Percentiles rank a stretch among this genome's conserved stretches.
Conservation (phyloP, 2,797 vertebrate genomes). For the Philypnodon macrostomus region DNA sequence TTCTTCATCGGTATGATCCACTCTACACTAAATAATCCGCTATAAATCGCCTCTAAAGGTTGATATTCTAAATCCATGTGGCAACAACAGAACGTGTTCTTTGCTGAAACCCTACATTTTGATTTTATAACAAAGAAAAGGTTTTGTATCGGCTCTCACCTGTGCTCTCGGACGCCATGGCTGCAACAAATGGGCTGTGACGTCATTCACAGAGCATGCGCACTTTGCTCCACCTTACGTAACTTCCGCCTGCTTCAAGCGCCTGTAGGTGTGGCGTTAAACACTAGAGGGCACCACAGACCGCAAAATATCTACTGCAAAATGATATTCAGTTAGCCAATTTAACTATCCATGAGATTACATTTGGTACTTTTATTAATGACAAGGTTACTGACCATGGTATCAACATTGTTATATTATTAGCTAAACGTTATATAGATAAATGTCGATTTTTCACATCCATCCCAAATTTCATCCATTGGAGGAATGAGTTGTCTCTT, state of each 20-base stretch:
- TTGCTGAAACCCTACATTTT: neutral
- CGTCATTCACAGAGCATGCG: slow-evolving; percentile 26
- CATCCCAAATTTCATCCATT: too few species aligned
- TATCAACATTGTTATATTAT: too few species aligned
- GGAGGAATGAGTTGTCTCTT: too few species aligned
- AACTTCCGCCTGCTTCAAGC: slow-evolving; percentile 37
- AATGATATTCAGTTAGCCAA: too few species aligned
- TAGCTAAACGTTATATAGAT: too few species aligned
- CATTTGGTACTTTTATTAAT: too few species aligned
- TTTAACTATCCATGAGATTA: too few species aligned
- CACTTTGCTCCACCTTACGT: slow-evolving; percentile 41
- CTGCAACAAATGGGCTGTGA: slow-evolving; percentile 45
- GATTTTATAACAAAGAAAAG: neutral
- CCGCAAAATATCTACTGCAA: too few species aligned
- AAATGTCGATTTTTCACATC: too few species aligned
- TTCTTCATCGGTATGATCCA: neutral
- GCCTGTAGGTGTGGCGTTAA: neutral
- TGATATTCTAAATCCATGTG: rapidly evolving
- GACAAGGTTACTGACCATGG: too few species aligned
- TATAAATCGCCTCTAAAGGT: rapidly evolving
- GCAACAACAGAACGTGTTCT: neutral
- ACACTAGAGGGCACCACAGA: slow-evolving; percentile 58
- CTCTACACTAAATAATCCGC: too few species aligned
- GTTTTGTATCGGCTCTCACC: slow-evolving; percentile 65
- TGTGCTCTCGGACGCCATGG: slow-evolving; percentile 84